These are phyloP conservation scores for Cebus imitator DNA, from an alignment of 2,113 vertebrate genomes.

Conservation along the genomic window DNA sequence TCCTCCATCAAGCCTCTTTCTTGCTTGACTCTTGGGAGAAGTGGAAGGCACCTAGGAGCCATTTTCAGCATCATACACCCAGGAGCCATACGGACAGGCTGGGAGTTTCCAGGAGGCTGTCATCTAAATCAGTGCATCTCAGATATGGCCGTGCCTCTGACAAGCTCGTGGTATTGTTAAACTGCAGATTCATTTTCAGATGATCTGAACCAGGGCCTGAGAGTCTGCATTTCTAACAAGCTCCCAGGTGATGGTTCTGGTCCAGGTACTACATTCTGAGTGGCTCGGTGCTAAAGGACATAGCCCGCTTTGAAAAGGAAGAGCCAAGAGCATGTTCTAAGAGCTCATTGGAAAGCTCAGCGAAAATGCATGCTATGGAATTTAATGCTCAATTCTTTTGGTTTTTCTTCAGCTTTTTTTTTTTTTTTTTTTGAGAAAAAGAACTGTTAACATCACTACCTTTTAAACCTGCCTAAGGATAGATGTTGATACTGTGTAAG, in stretches of 20 bases:
- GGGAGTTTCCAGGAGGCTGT: not conserved
- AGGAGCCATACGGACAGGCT: not conserved
- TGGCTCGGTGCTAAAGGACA: not conserved
- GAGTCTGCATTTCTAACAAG: not conserved
- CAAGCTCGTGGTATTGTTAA: not conserved
- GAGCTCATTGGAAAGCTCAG: not conserved
- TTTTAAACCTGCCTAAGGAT: not conserved
- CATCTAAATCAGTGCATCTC: not conserved
- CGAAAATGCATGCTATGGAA: not conserved
- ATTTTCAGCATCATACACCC: not conserved
- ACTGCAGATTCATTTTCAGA: not conserved
- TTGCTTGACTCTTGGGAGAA: not conserved
- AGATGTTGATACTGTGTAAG: not conserved
- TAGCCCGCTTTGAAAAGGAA: not conserved
- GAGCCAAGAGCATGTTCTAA: not conserved
- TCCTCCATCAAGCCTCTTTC: not conserved
- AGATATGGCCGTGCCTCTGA: not conserved
- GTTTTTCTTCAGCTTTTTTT: not conserved
- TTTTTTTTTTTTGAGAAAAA: not conserved
- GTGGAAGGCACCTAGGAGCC: not conserved
- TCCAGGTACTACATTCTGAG: not conserved
- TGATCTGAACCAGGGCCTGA: accelerated
- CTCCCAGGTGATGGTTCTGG: not conserved
- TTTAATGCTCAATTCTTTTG: not conserved
- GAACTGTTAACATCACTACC: not conserved